phyloP scores from a whole-genome alignment of 2,113 vertebrate species.

The Atrichornis clamosus region DNA sequence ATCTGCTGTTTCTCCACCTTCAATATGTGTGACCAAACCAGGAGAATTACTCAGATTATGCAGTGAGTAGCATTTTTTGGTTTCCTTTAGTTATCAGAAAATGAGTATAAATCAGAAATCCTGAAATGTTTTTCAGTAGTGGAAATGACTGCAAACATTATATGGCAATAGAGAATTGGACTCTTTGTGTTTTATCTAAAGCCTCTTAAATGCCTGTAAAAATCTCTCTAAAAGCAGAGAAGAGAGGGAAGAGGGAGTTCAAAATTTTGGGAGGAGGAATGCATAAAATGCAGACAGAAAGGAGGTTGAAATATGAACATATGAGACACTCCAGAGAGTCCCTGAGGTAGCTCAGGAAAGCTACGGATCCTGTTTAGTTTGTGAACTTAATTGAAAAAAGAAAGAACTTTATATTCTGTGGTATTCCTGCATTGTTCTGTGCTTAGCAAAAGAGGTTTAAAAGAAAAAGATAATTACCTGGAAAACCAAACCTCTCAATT shows the following conservation, averaged over 20 bases:
- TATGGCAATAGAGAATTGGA: neutral
- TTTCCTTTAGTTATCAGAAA: neutral
- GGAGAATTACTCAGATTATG: neutral
- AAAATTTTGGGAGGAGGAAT: constrained; percentile 2
- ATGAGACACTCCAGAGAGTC: constrained; percentile 11
- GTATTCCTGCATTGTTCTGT: neutral
- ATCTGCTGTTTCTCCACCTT: neutral
- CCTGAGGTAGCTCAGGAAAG: constrained; percentile 35
- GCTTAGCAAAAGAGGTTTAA: neutral
- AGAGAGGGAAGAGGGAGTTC: neutral
- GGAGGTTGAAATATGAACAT: constrained; percentile 17
- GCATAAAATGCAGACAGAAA: constrained; percentile 37
- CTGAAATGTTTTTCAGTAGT: neutral
- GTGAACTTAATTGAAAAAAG: constrained; percentile 13
- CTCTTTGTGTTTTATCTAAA: neutral
- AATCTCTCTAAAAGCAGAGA: neutral
- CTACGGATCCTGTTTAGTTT: constrained; percentile 20
- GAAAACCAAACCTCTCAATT: neutral
- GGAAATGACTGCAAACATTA: neutral
- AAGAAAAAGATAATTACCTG: neutral
- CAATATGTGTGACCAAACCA: neutral
- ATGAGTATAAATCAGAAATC: neutral
- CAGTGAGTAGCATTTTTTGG: neutral
- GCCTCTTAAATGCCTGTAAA: neutral
- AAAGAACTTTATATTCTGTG: neutral